Base-by-base conservation (phyloP, 2,888 invertebrate genomes). In the Noctua pronuba region DNA sequence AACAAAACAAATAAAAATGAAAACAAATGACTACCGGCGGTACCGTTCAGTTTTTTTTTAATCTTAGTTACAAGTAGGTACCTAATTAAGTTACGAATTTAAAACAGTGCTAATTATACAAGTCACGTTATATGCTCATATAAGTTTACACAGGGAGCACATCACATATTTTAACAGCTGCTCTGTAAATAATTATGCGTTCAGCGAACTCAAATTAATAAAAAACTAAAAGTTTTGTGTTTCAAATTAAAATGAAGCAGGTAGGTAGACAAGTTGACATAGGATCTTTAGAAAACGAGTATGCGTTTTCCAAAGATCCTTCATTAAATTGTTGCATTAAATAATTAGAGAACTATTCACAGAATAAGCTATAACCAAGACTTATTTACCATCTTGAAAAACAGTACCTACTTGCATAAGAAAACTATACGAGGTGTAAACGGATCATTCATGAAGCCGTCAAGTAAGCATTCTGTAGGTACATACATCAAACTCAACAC, bases 181-280 rank as follows among this genome's bases (percentile, higher is more conserved):
- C n/a, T n/a, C n/a, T n/a, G 64, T 44, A 2, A n/a, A 31, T 31
- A 24, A 62, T 46, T 28, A 44, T 41, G 62, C 10, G 75, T 75
- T 62, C 62, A 41, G 7, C 31, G 41, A 75, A n/a, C 41, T 64
- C 41, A 13, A 75, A 62, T n/a, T 6, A 3, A 24, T 24, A 49
- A n/a, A 64, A 31, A 49, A 35, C 18, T 28, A 28, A n/a, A 62
- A 31, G 62, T 75, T 75, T 75, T 74, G 49, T 75, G 62, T 75
- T 75, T 72, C 74, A 18, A 60, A 38, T 31, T 55, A 0, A 38
- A 46, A 46, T 24, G 24, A 31, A 31, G 31, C 28, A 21, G 38
- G 13, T 24, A 38, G 21, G 21, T 28, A n/a, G 52, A 52, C 52
- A 10, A 52, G 10, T 24, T 24, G 49, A 16, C 13, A 44, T 46